These are phyloP conservation scores for Aphyosemion australe DNA, from an alignment of 2,113 vertebrate genomes.

Conservation along the genomic window DNA sequence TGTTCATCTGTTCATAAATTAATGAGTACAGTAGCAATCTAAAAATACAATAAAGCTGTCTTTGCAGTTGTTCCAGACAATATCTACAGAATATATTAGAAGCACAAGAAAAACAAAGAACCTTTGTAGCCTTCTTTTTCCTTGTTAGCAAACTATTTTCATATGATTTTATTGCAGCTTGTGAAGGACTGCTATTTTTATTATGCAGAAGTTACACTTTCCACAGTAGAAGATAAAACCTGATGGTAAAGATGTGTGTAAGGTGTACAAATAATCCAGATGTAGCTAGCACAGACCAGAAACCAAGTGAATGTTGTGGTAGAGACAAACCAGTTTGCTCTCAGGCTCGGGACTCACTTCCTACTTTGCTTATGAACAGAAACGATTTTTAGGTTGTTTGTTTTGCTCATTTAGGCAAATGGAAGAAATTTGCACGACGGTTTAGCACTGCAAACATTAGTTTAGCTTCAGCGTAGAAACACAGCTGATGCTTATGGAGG, in stretches of 20 bases:
- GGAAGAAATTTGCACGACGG: neutral
- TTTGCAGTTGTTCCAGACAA: slow-evolving; percentile 24
- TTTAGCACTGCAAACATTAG: no score
- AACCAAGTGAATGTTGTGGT: slow-evolving; percentile 15
- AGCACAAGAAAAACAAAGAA: slow-evolving; percentile 40
- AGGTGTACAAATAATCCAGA: neutral
- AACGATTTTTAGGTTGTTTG: neutral
- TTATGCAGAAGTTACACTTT: neutral
- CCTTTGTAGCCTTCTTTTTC: neutral
- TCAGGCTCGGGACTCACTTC: neutral
- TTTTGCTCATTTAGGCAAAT: neutral
- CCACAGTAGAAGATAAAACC: neutral
- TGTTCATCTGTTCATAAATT: neutral
- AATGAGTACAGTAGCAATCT: slow-evolving; percentile 3
- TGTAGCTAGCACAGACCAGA: slow-evolving; percentile 4
- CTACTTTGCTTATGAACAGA: neutral
- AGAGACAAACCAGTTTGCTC: no score
- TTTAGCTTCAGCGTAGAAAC: neutral
- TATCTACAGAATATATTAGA: slow-evolving; percentile 36
- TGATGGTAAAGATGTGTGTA: neutral
- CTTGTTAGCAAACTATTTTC: slow-evolving; percentile 1
- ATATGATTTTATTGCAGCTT: slow-evolving; percentile 4
- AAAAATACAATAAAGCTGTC: slow-evolving; percentile 24
- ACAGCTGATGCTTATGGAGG: neutral
- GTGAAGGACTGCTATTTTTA: neutral